phyloP scores from a whole-genome alignment of 1,140 invertebrate genomes.

The Campodea augens region DNA sequence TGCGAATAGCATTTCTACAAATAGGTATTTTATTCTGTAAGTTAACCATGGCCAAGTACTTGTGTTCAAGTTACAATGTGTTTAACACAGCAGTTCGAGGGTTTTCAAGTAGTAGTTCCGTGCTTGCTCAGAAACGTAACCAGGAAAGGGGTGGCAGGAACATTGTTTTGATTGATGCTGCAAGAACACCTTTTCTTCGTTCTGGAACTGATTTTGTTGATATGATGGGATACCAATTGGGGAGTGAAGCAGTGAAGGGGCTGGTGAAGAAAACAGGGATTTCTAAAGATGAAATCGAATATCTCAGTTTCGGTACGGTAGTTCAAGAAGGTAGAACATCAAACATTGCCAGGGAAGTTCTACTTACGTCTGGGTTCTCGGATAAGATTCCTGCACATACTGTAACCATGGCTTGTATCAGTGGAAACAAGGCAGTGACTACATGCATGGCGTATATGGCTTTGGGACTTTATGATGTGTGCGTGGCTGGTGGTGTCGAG shows the following conservation, averaged over 20 bases:
- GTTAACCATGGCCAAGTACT: too few species aligned
- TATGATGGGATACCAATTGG: neutral
- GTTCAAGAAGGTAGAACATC: neutral
- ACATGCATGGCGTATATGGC: neutral
- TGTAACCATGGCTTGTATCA: constrained; percentile 6
- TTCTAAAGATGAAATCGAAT: neutral
- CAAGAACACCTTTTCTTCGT: constrained; percentile 8
- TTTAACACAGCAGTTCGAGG: too few species aligned
- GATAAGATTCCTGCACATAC: neutral
- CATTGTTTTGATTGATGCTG: constrained; percentile 9
- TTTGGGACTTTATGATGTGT: neutral
- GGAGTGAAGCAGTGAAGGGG: neutral
- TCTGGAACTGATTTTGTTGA: constrained; percentile 1
- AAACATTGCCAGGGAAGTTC: constrained; percentile 7
- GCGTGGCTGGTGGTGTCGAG: constrained; percentile 8
- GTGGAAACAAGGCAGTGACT: neutral
- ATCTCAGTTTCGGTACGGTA: constrained; percentile 1
- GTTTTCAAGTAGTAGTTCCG: too few species aligned
- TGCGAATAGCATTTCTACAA: too few species aligned
- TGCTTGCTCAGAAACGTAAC: too few species aligned
- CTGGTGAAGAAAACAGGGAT: constrained; percentile 5
- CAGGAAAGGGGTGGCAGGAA: too few species aligned
- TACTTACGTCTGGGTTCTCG: neutral
- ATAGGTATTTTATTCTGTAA: too few species aligned
- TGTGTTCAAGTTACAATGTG: too few species aligned